Conservation (phyloP, 2,113 vertebrate species). For the Eptesicus fuscus region DNA sequence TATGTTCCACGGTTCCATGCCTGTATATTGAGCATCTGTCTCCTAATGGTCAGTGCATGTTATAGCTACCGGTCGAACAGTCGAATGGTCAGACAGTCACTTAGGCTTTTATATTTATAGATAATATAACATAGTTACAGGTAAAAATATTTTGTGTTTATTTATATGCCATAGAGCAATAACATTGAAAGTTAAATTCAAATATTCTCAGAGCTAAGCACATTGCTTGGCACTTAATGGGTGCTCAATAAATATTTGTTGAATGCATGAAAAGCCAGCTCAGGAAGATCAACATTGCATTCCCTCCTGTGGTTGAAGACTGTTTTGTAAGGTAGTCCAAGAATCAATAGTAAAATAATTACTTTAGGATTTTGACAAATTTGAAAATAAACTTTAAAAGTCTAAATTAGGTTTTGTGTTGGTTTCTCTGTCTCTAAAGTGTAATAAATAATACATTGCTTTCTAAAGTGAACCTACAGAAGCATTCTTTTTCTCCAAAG, state of each 20-base stretch:
- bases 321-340: not conserved
- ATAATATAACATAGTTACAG: not conserved
- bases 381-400: constrained; percentile 39
- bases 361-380: constrained; percentile 24
- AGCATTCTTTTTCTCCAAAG: not conserved
- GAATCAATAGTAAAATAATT: constrained; percentile 43
- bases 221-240: not conserved
- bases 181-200: constrained; percentile 5
- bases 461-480: constrained; percentile 7
- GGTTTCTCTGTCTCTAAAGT: not conserved
- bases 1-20: too few relatives aligned
- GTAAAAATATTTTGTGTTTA: not conserved
- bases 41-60: too few relatives aligned
- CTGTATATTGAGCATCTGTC: too few relatives aligned
- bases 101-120: too few relatives aligned
- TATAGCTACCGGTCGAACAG: too few relatives aligned
- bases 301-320: not conserved
- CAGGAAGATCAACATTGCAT: not conserved
- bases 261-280: constrained; percentile 14
- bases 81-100: too few relatives aligned
- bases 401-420: not conserved
- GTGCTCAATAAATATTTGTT: constrained; percentile 12
- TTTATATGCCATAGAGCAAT: not conserved
- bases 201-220: not conserved
- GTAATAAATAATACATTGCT: not conserved